Evolutionary conservation across 2,113 vertebrate species (phyloP), one percentile per base, ranked within the genome.

Genomic region (Datnioides undecimradiatus): DNA sequence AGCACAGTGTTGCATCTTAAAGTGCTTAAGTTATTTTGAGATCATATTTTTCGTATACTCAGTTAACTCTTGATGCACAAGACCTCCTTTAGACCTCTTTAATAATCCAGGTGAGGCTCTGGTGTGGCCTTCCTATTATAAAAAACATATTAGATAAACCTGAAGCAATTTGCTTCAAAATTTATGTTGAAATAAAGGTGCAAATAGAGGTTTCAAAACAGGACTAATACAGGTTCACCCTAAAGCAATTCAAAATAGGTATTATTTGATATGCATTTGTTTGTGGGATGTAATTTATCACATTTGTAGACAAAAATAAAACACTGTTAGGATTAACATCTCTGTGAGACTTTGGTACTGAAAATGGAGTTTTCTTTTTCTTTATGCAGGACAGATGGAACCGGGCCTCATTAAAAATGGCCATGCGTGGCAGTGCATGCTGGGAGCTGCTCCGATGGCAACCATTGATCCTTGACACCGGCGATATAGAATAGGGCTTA

Each of bases 381-480:
- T 60, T 51, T 58, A 65, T 79, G 67, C 41, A 36, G 81, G 81
- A 84, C 78, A 88, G 89, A 84, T 90, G 88, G 82, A 85, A 74
- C 64, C 11, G 17, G 31, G 46, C 46, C 63, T 91, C 83, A 88
- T 90, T 88, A 88, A 86, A 88, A 88, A 90, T 85, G 80, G 62
- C 80, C 84, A 84, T n/a, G 73, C 25, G 48, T 82, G 74, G 82
- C 69, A 76, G 74, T 80, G 83, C 83, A 87, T 85, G 84, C 80
- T 88, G 89, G 79, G 88, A 90, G 85, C 81, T 67, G 68, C 79
- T 90, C 84, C 8, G 59, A 89, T 69, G 70, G 85, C 79, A 85
- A 82, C 81, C 84, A 90, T 82, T 92, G 88, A 94, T 92, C 91
- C 85, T 80, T 85, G 88, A 90, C 88, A 86, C 74, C 23, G 8